Conservation (phyloP, 1,140 invertebrate genomes). For the Chrysoperla carnea region DNA sequence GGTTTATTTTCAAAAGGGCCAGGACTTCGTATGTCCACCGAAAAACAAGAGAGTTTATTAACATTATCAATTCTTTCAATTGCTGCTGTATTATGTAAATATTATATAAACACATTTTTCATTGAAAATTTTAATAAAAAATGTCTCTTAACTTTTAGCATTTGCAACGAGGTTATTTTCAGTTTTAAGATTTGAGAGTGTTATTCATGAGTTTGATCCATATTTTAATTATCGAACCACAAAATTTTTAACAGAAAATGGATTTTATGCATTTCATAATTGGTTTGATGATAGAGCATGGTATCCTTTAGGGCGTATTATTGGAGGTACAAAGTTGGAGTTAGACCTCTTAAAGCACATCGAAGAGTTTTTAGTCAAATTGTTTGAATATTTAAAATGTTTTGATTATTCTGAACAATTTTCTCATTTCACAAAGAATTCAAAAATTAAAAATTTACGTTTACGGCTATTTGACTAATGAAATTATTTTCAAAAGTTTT, state of each 20-base stretch:
- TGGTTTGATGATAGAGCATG: conserved; percentile 99
- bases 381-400: too few species aligned
- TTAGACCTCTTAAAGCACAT: not conserved
- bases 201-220: conserved; percentile 98
- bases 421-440: too few species aligned
- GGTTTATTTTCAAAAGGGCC: conserved; percentile 11
- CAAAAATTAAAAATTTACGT: too few species aligned
- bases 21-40: conserved; percentile 39
- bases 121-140: conserved; percentile 1
- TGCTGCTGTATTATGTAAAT: conserved; percentile 86
- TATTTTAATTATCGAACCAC: conserved; percentile 98
- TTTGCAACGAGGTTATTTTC: conserved; percentile 92
- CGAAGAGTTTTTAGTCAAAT: not conserved
- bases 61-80: conserved; percentile 82
- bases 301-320: conserved; percentile 95
- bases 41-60: conserved; percentile 89
- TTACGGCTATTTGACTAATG: not conserved
- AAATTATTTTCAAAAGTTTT: too few species aligned
- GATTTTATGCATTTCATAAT: conserved; percentile 96
- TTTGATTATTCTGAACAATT: too few species aligned
- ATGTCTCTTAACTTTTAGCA: conserved; percentile 43
- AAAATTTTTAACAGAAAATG: conserved; percentile 83
- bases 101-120: conserved; percentile 5
- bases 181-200: conserved; percentile 91
- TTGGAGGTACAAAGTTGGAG: conserved; percentile 46